Percentiles rank a stretch among this genome's conserved stretches.
These are phyloP conservation scores for Labeo rohita DNA, from an alignment of 2,113 vertebrate species.

Conservation along the genomic window DNA sequence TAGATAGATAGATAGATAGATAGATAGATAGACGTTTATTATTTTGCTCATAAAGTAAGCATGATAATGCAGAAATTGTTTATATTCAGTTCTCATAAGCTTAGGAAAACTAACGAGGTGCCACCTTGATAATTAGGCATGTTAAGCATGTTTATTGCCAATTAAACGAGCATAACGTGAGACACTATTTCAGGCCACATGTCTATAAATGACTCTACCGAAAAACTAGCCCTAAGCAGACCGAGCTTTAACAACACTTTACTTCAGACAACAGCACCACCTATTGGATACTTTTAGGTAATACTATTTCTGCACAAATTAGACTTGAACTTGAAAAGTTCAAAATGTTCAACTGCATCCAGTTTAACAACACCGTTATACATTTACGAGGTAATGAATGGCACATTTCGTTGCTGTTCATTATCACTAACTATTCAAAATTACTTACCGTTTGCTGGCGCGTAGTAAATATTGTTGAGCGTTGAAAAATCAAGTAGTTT, in stretches of 20 bases:
- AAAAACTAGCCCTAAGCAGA: background rate
- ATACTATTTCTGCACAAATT: background rate
- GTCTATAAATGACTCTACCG: background rate
- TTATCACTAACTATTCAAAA: background rate
- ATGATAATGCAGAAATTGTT: background rate
- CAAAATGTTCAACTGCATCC: background rate
- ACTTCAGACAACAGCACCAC: background rate
- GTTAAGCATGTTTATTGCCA: background rate
- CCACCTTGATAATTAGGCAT: background rate
- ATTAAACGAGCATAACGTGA: background rate
- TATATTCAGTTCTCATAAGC: background rate
- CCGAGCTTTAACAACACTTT: background rate
- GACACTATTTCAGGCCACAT: background rate
- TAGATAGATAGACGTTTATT: too few species aligned
- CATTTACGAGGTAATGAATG: background rate
- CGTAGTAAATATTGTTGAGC: background rate
- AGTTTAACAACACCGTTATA: background rate
- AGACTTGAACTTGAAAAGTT: background rate
- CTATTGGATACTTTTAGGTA: slow-evolving; percentile 2
- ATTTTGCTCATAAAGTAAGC: background rate
- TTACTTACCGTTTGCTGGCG: background rate
- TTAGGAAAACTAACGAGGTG: background rate
- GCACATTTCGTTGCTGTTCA: background rate
- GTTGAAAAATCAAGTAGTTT: background rate
- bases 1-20: background rate